phyloP scores from a whole-genome alignment of 2,113 vertebrate species.

The Ophiodon elongatus region DNA sequence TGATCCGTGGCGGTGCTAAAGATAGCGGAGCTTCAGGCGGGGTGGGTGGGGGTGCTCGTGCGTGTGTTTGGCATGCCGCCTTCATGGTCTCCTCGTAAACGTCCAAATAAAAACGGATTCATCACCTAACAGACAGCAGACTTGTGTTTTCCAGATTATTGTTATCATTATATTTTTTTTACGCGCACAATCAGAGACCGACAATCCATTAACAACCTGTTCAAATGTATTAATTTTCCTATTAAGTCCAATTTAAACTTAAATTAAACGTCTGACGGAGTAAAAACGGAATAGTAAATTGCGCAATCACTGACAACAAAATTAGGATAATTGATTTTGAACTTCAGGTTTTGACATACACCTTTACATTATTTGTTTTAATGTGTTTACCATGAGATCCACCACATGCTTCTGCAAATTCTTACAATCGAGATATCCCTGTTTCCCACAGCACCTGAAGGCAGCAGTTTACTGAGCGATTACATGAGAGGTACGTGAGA shows the following conservation, averaged over 20 bases:
- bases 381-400: neutral
- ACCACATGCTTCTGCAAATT: neutral
- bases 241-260: too few relatives aligned
- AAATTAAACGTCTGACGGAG: neutral
- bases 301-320: neutral
- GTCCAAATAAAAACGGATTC: neutral
- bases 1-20: constrained; percentile 75
- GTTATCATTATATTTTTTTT: neutral
- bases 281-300: neutral
- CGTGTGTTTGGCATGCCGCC: constrained; percentile 47
- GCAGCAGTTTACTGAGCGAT: constrained; percentile 37
- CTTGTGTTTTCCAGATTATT: neutral
- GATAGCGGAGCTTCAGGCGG: constrained; percentile 69
- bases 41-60: neutral
- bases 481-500: constrained; percentile 10
- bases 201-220: neutral
- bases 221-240: neutral
- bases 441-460: constrained; percentile 51
- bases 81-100: constrained; percentile 49
- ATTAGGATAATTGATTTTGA: neutral
- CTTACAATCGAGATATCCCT: neutral
- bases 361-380: neutral
- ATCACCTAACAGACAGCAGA: neutral
- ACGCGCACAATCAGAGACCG: neutral
- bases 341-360: neutral